phyloP scores from a whole-genome alignment of 2,888 invertebrate species.

The Nomada ferruginata region DNA sequence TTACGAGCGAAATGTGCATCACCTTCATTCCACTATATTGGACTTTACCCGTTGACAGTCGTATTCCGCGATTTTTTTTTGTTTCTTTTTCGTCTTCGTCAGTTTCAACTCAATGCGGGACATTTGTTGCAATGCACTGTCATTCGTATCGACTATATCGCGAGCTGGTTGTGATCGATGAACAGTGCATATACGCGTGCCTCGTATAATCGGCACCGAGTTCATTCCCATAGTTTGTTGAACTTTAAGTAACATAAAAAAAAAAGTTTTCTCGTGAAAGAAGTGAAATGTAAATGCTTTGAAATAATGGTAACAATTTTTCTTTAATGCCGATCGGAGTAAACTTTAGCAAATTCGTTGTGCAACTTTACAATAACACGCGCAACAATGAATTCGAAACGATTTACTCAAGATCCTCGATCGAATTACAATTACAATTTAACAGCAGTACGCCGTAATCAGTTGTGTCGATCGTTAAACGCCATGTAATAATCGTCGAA shows the following conservation, averaged over 20 bases:
- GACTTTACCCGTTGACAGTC: neutral
- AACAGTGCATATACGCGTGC: constrained; percentile 24
- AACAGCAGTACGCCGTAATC: constrained; percentile 13
- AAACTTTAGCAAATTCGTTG: neutral
- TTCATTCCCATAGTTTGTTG: neutral
- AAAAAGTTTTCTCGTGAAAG: too few relatives aligned
- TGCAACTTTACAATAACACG: too few relatives aligned
- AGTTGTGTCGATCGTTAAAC: constrained; percentile 9
- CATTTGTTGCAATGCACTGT: constrained; percentile 27
- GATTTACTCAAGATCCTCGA: neutral
- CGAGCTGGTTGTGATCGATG: constrained; percentile 53
- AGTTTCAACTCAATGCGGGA: constrained; percentile 11
- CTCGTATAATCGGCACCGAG: constrained; percentile 4
- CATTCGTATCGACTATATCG: constrained; percentile 37
- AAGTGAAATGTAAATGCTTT: neutral
- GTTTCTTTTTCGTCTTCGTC: neutral
- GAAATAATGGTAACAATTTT: neutral
- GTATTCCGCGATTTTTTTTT: neutral
- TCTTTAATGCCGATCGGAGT: too few relatives aligned
- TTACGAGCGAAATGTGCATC: constrained; percentile 40
- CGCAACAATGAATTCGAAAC: neutral
- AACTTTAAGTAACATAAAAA: too few relatives aligned
- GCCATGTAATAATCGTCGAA: constrained; percentile 26
- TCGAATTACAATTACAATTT: constrained; percentile 9
- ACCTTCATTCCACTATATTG: neutral